Evolutionary conservation across 2,113 vertebrate species (phyloP), one percentile per base, ranked within the genome.

Genomic region (Catharus fuscescens): DNA sequence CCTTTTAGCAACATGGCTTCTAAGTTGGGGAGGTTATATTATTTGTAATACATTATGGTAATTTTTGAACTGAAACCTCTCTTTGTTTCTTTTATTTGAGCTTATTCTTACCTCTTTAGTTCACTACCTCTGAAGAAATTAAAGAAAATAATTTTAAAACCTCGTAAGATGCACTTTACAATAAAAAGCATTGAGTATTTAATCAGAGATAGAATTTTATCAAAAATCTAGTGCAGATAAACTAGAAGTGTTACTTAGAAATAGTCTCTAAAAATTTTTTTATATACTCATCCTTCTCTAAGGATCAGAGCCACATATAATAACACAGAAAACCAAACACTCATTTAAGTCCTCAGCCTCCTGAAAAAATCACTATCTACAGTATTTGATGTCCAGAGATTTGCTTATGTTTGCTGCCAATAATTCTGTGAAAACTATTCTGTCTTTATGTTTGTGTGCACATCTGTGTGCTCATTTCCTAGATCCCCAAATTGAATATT

Each of bases 1-100:
- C 5, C 11, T 84, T 94, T 64, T 6, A 74, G 13, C 16, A 87
- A 36, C 3, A 8, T 2, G 14, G 12, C 10, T 84, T 60, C 48
- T 32, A 7, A 62, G 7, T 3, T 54, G 44, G 9, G 10, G 4
- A 64, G 31, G 2, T 23, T 24, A 40, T 1, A 34, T 1, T 53
- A 5, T 65, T 79, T 66, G 2, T 4, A 61, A 17, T 26, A 24
- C 21, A 18, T 8, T 21, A 28, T 42, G 26, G 9, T 32, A 71
- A 50, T 23, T 15, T 42, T 74, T 66, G 19, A 36, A 65, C 15
- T 6, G 18, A 70, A 53, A 20, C 4, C 6, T 38, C 14, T 14
- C 4, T 60, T 23, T 12, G 1, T 18, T 25, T 28, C 36, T 26
- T 26, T 9, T 12, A 60, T 16, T 36, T 48, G 26, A 86, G 10